Evolutionary conservation across 2,888 invertebrate genomes (phyloP).

Genomic region (Caenorhabditis sp.): DNA sequence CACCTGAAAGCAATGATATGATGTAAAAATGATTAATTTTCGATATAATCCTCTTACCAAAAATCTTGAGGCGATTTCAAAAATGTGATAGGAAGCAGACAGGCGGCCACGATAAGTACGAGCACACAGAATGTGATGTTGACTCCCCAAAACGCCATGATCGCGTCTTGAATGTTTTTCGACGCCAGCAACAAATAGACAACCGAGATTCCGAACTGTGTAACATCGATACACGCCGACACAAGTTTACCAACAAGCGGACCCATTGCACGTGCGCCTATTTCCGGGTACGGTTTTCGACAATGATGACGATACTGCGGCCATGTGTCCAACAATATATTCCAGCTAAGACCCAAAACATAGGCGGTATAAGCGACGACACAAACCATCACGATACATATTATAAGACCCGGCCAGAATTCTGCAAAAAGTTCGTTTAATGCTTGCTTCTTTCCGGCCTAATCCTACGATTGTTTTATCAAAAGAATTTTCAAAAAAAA

Average conservation of each 20-base stretch:
- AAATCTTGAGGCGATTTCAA: slow-evolving; percentile 69
- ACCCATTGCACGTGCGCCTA: slow-evolving; percentile 57
- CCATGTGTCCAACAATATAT: slow-evolving; percentile 56
- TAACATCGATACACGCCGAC: slow-evolving; percentile 59
- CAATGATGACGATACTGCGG: slow-evolving; percentile 61
- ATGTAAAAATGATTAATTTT: background rate
- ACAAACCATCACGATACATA: slow-evolving; percentile 53
- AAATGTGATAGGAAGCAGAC: slow-evolving; percentile 64
- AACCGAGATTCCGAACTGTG: slow-evolving; percentile 65
- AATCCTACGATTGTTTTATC: too few relatives aligned
- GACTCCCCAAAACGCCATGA: slow-evolving; percentile 46
- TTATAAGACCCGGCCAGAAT: slow-evolving; percentile 50
- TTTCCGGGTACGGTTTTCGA: slow-evolving; percentile 66
- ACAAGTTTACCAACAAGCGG: slow-evolving; percentile 45
- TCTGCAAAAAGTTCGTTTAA: slow-evolving; percentile 10
- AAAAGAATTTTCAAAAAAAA: background rate
- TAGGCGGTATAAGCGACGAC: slow-evolving; percentile 56
- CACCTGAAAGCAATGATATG: slow-evolving; percentile 47
- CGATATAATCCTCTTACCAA: slow-evolving; percentile 48
- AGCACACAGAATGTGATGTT: slow-evolving; percentile 62
- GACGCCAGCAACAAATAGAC: slow-evolving; percentile 63
- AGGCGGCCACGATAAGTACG: slow-evolving; percentile 60
- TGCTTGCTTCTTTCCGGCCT: background rate
- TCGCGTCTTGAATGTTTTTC: slow-evolving; percentile 67
- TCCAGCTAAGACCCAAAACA: slow-evolving; percentile 59